Base-by-base conservation (phyloP, 2,888 invertebrate genomes). In the Callyntrura sp. region DNA sequence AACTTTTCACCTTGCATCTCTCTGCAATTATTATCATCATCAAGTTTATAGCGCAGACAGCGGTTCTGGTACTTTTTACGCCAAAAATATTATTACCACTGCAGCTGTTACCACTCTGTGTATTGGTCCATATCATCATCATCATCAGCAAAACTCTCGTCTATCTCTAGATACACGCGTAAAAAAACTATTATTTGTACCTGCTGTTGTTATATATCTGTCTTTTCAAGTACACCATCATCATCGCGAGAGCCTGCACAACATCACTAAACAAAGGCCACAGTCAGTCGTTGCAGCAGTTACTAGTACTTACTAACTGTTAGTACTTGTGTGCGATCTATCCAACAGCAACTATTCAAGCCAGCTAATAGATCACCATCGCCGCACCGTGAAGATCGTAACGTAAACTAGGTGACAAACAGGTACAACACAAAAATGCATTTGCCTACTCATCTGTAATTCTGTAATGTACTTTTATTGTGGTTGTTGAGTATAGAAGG, bases 1-100 rank as follows among this genome's bases (percentile, higher is more conserved):
- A 87, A 87, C 87, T 87, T 87, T 87, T 87, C 87, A 87, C 87
- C 87, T 87, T 87, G 57, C 35, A 43, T 23, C 45, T 35, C 51
- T 51, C 68, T 48, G 6, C 79, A 55, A 76, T 48, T 45, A 5
- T 8, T n/a, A 60, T 60, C 17, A n/a, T 60, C 51, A 51, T 51
- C 12, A 51, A 14, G n/a, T n/a, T 51, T 51, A 14, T n/a, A 51
- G n/a, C 23, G 65, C 23, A 57, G 14, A 79, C 25, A 55, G 28
- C 25, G 48, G 17, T 35, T 81, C 65, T 82, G 82, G 83, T 83
- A 83, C 51, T 65, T 62, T n/a, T 35, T 35, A 35, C 35, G 35
- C 6, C 35, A 35, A 35, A 35, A 35, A 35, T 1, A 57, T 6
- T 57, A 57, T 57, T 57, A 51, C 51, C 51, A 3, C 51, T 51